Percentiles rank a stretch among this genome's conserved stretches.
These are phyloP conservation scores for Centruroides vittatus DNA, from an alignment of 1,140 invertebrate genomes.

Conservation along the genomic window DNA sequence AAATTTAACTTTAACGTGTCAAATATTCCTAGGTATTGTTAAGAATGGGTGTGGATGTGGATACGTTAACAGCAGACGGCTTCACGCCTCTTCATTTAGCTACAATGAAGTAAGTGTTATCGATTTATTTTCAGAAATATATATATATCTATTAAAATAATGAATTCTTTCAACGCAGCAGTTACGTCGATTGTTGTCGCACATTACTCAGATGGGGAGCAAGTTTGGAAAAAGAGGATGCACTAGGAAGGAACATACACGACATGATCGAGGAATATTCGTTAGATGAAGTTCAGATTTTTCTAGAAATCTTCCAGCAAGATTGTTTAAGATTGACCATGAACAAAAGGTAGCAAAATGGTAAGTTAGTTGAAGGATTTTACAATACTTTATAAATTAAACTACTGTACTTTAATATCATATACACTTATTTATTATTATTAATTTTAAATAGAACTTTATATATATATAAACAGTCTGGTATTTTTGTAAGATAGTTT, in stretches of 20 bases:
- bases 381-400: too few relatives aligned
- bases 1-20: background rate
- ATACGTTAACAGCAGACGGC: conserved; percentile 23
- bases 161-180: conserved; percentile 19
- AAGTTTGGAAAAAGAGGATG: conserved; percentile 23
- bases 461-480: too few relatives aligned
- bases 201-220: conserved; percentile 28
- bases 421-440: too few relatives aligned
- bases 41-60: conserved; percentile 28
- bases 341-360: too few relatives aligned
- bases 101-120: conserved; percentile 25
- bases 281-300: conserved; percentile 20
- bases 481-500: too few relatives aligned
- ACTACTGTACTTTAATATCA: too few relatives aligned
- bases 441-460: too few relatives aligned
- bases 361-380: too few relatives aligned
- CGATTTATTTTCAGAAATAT: background rate
- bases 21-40: conserved; percentile 22
- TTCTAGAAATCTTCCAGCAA: too few relatives aligned
- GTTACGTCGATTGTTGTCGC: conserved; percentile 27
- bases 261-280: conserved; percentile 26
- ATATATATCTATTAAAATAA: background rate
- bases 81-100: conserved; percentile 30
- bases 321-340: too few relatives aligned
- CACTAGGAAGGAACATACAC: conserved; percentile 23